Evolutionary conservation across 2,113 vertebrate genomes (phyloP).

Genomic region (Steatornis caripensis): DNA sequence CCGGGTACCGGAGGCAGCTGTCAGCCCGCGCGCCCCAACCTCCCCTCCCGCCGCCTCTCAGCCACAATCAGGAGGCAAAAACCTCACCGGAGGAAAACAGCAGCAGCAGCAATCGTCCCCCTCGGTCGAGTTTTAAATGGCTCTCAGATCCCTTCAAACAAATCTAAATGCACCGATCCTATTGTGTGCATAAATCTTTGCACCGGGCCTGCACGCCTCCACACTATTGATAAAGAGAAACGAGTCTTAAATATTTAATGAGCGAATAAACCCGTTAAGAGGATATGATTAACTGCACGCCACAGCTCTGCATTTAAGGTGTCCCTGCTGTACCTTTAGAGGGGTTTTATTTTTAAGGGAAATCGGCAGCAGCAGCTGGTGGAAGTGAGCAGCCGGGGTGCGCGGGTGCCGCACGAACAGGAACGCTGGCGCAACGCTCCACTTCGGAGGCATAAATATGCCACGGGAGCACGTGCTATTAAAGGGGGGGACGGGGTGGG

Average conservation of each 20-base stretch:
- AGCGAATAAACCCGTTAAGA: constrained; percentile 75
- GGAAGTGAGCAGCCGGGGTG: neutral
- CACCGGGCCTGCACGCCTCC: constrained; percentile 61
- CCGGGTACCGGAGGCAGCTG: neutral
- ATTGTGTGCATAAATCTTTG: constrained; percentile 63
- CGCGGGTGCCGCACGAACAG: neutral
- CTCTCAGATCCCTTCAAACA: constrained; percentile 31
- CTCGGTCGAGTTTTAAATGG: constrained; percentile 5
- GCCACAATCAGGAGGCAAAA: neutral
- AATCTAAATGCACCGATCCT: constrained; percentile 53
- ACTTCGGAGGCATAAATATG: neutral
- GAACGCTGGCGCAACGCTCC: neutral
- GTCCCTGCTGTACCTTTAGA: constrained; percentile 47
- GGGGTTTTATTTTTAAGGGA: constrained; percentile 44
- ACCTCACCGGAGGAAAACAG: neutral
- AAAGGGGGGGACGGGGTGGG: neutral
- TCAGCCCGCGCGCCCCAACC: neutral
- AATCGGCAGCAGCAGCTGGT: constrained; percentile 23
- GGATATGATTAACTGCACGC: constrained; percentile 67
- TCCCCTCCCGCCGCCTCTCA: neutral
- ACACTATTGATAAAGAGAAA: constrained; percentile 71
- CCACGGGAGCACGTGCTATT: neutral
- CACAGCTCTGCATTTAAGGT: constrained; percentile 43
- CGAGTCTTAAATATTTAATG: constrained; percentile 72
- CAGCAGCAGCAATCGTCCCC: neutral